These are phyloP conservation scores for Anastatus disparis DNA, from an alignment of 1,140 invertebrate genomes.

Conservation along the genomic window DNA sequence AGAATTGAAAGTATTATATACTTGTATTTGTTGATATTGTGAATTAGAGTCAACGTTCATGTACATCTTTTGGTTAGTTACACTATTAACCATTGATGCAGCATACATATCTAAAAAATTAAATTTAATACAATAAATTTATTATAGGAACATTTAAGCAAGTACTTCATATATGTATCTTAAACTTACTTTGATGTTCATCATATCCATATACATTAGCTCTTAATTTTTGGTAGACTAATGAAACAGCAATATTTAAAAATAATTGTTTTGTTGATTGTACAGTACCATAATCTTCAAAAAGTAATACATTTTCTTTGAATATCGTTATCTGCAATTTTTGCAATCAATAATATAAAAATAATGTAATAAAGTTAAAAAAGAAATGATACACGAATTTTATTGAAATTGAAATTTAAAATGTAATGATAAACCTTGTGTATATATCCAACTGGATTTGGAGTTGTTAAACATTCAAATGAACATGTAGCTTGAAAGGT, in stretches of 20 bases:
- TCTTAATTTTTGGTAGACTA: slow-evolving; percentile 45
- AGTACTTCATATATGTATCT: neutral
- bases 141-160: neutral
- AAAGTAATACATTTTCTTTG: slow-evolving; percentile 31
- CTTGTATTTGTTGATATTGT: neutral
- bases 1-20: slow-evolving; percentile 4
- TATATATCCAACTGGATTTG: slow-evolving; percentile 46
- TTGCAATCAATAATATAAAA: slow-evolving; percentile 1
- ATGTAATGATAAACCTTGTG: slow-evolving; percentile 49
- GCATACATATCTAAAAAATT: slow-evolving; percentile 18
- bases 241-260: slow-evolving; percentile 40
- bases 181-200: slow-evolving; percentile 25
- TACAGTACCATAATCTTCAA: slow-evolving; percentile 43
- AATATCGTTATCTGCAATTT: slow-evolving; percentile 45
- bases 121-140: neutral
- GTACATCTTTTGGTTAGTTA: slow-evolving; percentile 30
- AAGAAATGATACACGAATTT: no score
- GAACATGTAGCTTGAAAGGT: slow-evolving; percentile 49
- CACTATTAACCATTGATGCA: neutral
- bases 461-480: slow-evolving; percentile 47
- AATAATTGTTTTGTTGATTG: slow-evolving; percentile 45
- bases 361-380: no score
- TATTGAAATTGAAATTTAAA: no score
- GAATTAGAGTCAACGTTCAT: slow-evolving; percentile 15
- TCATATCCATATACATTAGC: slow-evolving; percentile 9